Evolutionary conservation across 2,113 vertebrate species (phyloP).

Genomic region (Ciconia stormi): DNA sequence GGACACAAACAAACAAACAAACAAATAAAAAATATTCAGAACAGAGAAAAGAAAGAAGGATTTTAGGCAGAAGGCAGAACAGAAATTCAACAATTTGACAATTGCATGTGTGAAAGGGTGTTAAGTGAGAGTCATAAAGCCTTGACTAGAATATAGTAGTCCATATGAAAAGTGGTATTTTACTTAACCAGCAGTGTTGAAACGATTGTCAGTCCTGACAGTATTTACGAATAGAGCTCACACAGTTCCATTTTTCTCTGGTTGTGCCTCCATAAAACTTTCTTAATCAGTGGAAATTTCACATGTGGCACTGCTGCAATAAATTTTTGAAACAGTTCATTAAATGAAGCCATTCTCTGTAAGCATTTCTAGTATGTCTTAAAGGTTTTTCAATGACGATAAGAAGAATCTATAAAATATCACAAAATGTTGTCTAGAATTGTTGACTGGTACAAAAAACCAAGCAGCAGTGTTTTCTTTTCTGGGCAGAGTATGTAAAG

Average conservation of each 20-base stretch:
- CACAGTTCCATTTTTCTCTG: conserved; percentile 23
- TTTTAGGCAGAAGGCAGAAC: background rate
- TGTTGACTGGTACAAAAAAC: background rate
- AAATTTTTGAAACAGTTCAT: background rate
- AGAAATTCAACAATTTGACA: background rate
- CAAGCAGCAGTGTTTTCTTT: background rate
- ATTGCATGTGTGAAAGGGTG: background rate
- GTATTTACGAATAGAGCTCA: conserved; percentile 37
- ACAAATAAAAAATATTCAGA: background rate
- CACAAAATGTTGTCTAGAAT: background rate
- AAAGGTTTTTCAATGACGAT: background rate
- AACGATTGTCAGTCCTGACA: background rate
- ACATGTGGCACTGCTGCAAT: background rate
- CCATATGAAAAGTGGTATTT: conserved; percentile 18
- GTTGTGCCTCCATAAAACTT: conserved; percentile 40
- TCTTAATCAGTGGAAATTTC: conserved; percentile 43
- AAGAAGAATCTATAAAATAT: background rate
- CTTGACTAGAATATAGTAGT: background rate
- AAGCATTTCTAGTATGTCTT: background rate
- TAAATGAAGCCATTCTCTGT: background rate
- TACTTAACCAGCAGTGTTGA: conserved; percentile 45
- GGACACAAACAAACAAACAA: too few relatives aligned
- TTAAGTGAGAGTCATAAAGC: background rate
- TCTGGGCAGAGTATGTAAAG: background rate
- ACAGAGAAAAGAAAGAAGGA: background rate